Evolutionary conservation across 2,113 vertebrate species (phyloP), one percentile per base, ranked within the genome.

Genomic region (Prunella himalayana): DNA sequence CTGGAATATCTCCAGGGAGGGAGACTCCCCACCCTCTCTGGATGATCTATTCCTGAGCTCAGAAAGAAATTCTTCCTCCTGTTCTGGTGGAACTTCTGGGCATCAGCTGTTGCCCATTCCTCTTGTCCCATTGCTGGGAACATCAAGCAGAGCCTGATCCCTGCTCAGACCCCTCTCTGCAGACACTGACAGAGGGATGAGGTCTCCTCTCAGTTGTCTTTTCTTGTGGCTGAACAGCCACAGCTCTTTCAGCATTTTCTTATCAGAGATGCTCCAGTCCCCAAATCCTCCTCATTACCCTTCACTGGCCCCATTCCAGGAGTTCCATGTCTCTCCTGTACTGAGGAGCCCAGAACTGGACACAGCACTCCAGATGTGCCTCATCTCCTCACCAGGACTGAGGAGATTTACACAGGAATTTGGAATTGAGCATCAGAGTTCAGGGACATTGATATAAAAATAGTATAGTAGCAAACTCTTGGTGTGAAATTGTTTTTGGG

Each of bases 101-200:
- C 16, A 31, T 42, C 51, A 59, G 25, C 31, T 76, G 16, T 44
- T 57, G 71, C 61, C 61, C 0, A 0, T 76, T 66, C 51, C 51
- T 42, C 51, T 4, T 66, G 31, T 50, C 2, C 44, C 51, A 30
- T 24, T 30, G 22, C 50, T 73, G 59, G 49, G 41, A 25, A 3
- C 11, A 1, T 12, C 2, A 0, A n/a, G 70, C 71, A 59, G 61
- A 76, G 31, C 35, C 44, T 57, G 82, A 24, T 0, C 51, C 70
- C 1, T 56, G 23, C 51, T 57, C 82, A 25, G 70, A 57, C 11
- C 20, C 60, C 51, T 66, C 60, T 24, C 70, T 76, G 70, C 60
- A 66, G 61, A 9, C 21, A 49, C 0, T 0, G n/a, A 56, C 61
- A 7, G 20, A 7, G 20, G 20, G 17, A 8, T 35, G 37, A 3